phyloP scores from a whole-genome alignment of 2,888 invertebrate species.

The Lydus trimaculatus region DNA sequence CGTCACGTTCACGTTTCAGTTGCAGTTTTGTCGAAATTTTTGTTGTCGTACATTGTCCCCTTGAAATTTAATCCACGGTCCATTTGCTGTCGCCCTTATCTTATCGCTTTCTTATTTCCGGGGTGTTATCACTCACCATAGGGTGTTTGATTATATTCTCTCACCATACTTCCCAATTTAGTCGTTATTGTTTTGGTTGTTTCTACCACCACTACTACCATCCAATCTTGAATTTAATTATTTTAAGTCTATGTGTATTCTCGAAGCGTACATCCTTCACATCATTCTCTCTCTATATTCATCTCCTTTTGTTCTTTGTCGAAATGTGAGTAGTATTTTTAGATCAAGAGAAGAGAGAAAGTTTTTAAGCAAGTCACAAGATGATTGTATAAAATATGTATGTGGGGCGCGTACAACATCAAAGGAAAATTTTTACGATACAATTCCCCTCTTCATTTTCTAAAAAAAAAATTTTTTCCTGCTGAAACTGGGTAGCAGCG shows the following conservation, averaged over 20 bases:
- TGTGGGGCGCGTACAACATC: conserved; percentile 28
- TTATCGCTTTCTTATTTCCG: conserved; percentile 49
- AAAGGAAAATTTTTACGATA: conserved; percentile 26
- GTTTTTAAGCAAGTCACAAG: conserved; percentile 26
- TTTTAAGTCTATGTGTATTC: conserved; percentile 35
- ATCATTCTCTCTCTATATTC: too few species aligned
- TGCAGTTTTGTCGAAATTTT: conserved; percentile 27
- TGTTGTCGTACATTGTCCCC: conserved; percentile 22
- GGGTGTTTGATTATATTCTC: conserved; percentile 24
- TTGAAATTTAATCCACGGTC: conserved; percentile 44
- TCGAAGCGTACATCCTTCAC: conserved; percentile 33
- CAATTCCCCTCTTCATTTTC: conserved; percentile 12
- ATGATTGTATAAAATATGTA: conserved; percentile 39
- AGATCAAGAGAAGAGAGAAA: conserved; percentile 34
- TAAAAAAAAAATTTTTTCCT: neutral
- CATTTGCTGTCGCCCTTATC: conserved; percentile 44
- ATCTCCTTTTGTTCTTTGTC: neutral
- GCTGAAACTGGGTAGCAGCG: neutral
- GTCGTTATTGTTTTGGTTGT: neutral
- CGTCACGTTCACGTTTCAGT: conserved; percentile 3
- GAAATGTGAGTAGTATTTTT: conserved; percentile 29
- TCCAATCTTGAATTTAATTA: conserved; percentile 41
- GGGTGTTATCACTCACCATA: conserved; percentile 41
- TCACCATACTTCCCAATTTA: conserved; percentile 28
- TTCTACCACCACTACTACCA: neutral